Conservation (phyloP, 1,140 invertebrate genomes). For the Hycleus cichorii region DNA sequence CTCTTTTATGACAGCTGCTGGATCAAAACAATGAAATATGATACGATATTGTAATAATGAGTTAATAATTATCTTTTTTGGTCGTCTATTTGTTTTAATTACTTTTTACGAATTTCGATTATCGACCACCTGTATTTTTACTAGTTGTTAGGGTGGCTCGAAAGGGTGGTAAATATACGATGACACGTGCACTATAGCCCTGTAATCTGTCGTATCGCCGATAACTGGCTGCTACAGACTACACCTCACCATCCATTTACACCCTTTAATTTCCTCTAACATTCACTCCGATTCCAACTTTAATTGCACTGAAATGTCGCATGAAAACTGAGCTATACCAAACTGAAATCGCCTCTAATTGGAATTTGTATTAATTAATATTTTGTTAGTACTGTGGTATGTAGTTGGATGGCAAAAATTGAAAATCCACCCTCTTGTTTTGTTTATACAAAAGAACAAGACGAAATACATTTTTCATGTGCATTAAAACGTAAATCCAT, state of each 20-base stretch:
- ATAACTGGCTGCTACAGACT: conserved; percentile 30
- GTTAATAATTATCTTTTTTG: too few species aligned
- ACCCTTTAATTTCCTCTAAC: conserved; percentile 31
- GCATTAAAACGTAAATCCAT: conserved; percentile 21
- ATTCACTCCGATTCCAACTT: conserved; percentile 25
- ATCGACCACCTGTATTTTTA: too few species aligned
- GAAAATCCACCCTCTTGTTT: not conserved
- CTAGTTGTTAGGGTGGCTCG: not conserved
- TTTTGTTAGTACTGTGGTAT: not conserved
- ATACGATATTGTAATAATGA: too few species aligned
- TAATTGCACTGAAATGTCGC: conserved; percentile 23
- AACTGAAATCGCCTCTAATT: conserved; percentile 15
- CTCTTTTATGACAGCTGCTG: too few species aligned
- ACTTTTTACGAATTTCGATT: too few species aligned
- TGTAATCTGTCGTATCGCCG: conserved; percentile 31
- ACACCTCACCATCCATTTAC: conserved; percentile 27
- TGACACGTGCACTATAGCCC: conserved; percentile 19
- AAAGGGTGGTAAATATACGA: conserved; percentile 1
- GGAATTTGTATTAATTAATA: not conserved
- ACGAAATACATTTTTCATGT: conserved; percentile 11
- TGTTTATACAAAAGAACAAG: not conserved
- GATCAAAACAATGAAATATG: too few species aligned
- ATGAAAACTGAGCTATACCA: conserved; percentile 19
- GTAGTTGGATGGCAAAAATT: not conserved
- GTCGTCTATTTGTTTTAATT: too few species aligned